Evolutionary conservation across 2,797 vertebrate species (phyloP), one percentile per base, ranked within the genome.

Genomic region (Taenioides sp.): DNA sequence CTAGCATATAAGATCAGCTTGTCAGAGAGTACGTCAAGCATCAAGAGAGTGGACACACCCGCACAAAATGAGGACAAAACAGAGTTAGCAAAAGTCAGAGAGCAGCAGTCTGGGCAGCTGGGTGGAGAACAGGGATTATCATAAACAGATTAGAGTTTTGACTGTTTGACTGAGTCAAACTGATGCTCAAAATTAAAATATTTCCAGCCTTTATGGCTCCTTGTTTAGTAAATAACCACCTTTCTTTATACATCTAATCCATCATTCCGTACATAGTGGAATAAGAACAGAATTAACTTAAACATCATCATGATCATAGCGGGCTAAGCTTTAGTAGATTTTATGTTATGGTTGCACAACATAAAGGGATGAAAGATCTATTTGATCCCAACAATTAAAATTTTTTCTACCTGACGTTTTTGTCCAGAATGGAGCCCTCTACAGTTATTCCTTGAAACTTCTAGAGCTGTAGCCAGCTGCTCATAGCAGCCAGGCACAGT

Each of bases 1-100:
- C 77, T 76, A 76, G 80, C 84, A 86, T 80, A 86, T 88, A 88
- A 90, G 87, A 88, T 88, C 84, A 83, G 81, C 84, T 77, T 84
- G 88, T 89, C 90, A 92, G 76, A 79, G 72, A 78, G 79, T 71
- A 72, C 72, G 71, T 84, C 84, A 58, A 81, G 76, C 78, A 75
- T 80, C 72, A 69, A 68, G 75, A 76, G 76, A 76, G 80, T 70
- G 28, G 66, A 69, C 9, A 57, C 70, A 69, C 20, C 18, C 66
- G 55, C 16, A 9, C 69, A 58, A 70, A 17, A 60, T 20, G 5
- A 50, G 75, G 10, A 12, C 43, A 31, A 72, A 57, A 63, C 58
- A 70, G 69, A 71, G 67, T 71, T 61, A 70, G 80, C 77, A 69
- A 75, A 80, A 80, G 70, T 40, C 66, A 81, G 81, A 81, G 80